These are phyloP conservation scores for Cerastis leucographa DNA, from an alignment of 2,888 invertebrate species.

Conservation along the genomic window DNA sequence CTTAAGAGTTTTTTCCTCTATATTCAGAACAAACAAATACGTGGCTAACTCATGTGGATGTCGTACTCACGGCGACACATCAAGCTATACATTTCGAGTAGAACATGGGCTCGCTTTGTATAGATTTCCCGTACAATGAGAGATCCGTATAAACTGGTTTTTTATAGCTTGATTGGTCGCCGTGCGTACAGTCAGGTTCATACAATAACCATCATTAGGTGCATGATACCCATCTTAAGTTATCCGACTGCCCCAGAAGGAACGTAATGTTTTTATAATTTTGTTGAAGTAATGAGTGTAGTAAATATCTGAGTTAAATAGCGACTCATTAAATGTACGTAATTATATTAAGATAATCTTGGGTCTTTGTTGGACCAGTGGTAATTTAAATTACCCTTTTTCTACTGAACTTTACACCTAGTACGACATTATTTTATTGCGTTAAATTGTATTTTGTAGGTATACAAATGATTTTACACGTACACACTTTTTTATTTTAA, in stretches of 20 bases:
- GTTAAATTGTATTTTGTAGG: neutral
- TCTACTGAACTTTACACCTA: neutral
- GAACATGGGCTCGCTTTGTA: no score
- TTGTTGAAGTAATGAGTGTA: neutral
- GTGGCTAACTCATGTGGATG: neutral
- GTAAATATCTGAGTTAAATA: neutral
- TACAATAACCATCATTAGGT: neutral
- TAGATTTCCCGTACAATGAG: no score
- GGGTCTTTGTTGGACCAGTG: conserved; percentile 50
- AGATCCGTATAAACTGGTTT: no score
- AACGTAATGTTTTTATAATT: neutral
- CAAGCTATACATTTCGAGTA: no score
- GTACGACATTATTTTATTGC: neutral
- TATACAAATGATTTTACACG: conserved; percentile 1
- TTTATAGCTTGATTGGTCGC: no score
- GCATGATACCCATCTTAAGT: neutral
- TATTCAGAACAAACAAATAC: neutral
- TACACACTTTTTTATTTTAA: neutral
- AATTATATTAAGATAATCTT: conserved; percentile 41
- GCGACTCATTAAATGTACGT: conserved; percentile 22
- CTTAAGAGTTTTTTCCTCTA: neutral
- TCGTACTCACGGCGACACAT: neutral
- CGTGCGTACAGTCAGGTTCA: no score
- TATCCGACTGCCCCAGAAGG: neutral
- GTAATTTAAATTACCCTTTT: conserved; percentile 13